Conservation (phyloP, 2,113 vertebrate genomes). For the Pollachius pollachius region DNA sequence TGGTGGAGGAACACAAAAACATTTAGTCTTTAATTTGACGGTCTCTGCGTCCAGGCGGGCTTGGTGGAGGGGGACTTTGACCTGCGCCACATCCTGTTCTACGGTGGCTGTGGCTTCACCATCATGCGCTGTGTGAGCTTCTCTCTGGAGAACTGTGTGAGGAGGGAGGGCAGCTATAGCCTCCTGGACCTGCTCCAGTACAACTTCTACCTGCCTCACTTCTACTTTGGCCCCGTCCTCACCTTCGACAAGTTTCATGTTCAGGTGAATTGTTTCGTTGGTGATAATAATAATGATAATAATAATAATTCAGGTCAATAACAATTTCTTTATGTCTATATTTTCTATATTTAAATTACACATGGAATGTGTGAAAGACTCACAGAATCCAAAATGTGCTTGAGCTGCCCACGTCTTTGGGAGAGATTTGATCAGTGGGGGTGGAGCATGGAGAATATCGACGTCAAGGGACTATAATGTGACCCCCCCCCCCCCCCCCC, state of each 20-base stretch:
- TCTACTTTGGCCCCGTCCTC: slow-evolving; percentile 97
- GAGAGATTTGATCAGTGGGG: no score
- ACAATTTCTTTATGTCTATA: neutral
- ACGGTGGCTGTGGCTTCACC: slow-evolving; percentile 87
- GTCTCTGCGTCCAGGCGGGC: slow-evolving; percentile 53
- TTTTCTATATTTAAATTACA: neutral
- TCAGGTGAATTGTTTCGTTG: slow-evolving; percentile 75
- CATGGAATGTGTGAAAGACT: neutral
- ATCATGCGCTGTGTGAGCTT: slow-evolving; percentile 95
- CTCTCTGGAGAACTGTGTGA: slow-evolving; percentile 84
- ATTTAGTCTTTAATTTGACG: neutral
- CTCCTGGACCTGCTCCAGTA: slow-evolving; percentile 92
- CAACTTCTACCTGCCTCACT: slow-evolving; percentile 98
- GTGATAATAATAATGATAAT: neutral
- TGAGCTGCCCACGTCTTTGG: neutral
- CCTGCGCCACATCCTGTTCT: slow-evolving; percentile 90
- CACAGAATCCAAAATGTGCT: no score
- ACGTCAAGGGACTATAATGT: neutral
- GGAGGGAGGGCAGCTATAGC: slow-evolving; percentile 82
- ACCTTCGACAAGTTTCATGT: slow-evolving; percentile 88
- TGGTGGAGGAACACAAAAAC: no score
- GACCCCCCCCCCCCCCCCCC: neutral
- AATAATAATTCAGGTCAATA: no score
- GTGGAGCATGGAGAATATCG: no score
- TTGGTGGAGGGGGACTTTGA: slow-evolving; percentile 85